Evolutionary conservation across 1,140 invertebrate genomes (phyloP).

Genomic region (Scaptodrosophila lebanonensis): DNA sequence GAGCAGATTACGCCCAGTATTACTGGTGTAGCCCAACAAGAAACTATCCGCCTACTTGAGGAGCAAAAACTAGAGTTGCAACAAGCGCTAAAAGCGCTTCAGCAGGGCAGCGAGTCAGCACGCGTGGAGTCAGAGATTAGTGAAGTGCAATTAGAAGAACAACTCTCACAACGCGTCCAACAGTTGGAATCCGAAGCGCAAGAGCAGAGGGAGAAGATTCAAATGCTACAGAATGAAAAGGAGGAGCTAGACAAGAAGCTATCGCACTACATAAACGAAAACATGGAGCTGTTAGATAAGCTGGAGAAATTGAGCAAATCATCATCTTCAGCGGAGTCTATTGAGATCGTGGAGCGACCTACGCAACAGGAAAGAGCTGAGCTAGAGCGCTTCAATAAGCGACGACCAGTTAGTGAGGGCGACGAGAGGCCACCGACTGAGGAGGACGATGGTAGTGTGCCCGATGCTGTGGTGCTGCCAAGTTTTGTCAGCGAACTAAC

Average conservation of each 20-base stretch:
- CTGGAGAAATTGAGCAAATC: conserved; percentile 83
- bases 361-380: conserved; percentile 82
- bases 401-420: conserved; percentile 27
- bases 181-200: conserved; percentile 79
- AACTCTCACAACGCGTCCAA: conserved; percentile 68
- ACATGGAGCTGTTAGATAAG: conserved; percentile 83
- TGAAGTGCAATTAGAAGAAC: conserved; percentile 82
- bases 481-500: conserved; percentile 60
- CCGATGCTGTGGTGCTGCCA: conserved; percentile 52
- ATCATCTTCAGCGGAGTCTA: conserved; percentile 82
- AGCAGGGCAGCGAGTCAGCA: conserved; percentile 52
- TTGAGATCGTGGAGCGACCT: conserved; percentile 83
- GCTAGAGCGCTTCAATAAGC: conserved; percentile 79
- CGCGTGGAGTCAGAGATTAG: conserved; percentile 84
- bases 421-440: conserved; percentile 24
- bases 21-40: conserved; percentile 35
- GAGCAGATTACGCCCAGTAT: not conserved
- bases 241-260: conserved; percentile 80
- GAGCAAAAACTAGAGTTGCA: conserved; percentile 63
- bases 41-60: conserved; percentile 61
- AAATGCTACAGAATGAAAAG: conserved; percentile 79
- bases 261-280: conserved; percentile 82
- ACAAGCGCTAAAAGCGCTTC: conserved; percentile 46
- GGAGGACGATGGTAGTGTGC: conserved; percentile 19
- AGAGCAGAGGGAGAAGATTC: conserved; percentile 76